These are phyloP conservation scores for Lasius fuliginosus DNA, from an alignment of 2,888 invertebrate species.

Conservation along the genomic window DNA sequence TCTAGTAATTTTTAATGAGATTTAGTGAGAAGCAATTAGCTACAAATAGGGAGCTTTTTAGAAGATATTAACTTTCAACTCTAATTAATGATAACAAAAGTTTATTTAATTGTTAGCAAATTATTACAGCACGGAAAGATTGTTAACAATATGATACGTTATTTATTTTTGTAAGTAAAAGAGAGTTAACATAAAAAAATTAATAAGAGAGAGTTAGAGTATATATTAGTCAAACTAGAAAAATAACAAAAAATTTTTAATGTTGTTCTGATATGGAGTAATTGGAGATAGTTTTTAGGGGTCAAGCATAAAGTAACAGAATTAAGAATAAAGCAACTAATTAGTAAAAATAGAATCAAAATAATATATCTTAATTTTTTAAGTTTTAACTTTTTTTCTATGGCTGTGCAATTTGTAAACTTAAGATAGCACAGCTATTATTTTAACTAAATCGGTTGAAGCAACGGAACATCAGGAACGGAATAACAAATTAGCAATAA, in stretches of 20 bases:
- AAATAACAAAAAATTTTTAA: too few relatives aligned
- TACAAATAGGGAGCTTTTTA: not conserved
- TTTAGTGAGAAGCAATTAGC: constrained; percentile 22
- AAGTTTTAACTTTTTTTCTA: not conserved
- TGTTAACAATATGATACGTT: not conserved
- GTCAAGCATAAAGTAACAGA: not conserved
- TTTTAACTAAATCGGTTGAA: not conserved
- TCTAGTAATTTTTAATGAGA: not conserved
- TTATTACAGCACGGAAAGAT: not conserved
- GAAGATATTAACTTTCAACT: not conserved
- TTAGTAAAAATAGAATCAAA: not conserved
- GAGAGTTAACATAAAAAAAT: not conserved
- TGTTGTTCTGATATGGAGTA: too few relatives aligned
- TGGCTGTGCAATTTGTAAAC: not conserved
- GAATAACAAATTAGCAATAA: not conserved
- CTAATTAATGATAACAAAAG: not conserved
- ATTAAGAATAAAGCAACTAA: not conserved
- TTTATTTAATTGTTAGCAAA: not conserved
- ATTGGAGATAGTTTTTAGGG: not conserved
- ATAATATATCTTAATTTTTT: not conserved
- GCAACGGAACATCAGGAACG: not conserved
- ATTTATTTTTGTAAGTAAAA: not conserved
- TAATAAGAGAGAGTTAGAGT: too few relatives aligned
- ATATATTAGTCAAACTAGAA: too few relatives aligned
- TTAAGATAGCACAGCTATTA: not conserved